phyloP scores from a whole-genome alignment of 2,888 invertebrate species.

The Zhuqinia jingwanae region DNA sequence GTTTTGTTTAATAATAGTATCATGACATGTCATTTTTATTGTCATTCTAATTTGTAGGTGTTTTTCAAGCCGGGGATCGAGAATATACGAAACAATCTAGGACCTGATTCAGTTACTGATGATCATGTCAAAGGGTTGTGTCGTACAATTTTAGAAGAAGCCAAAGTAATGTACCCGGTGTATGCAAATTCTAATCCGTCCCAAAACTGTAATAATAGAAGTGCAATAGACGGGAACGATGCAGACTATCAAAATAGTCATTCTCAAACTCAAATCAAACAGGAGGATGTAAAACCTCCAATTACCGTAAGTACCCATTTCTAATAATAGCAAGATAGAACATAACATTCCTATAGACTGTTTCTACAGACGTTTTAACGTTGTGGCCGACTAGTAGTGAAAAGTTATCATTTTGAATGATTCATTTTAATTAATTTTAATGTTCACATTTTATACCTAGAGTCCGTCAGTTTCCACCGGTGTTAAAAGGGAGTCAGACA shows the following conservation, averaged over 20 bases:
- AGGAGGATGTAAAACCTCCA: constrained; percentile 78
- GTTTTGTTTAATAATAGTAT: too few relatives aligned
- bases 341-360: too few relatives aligned
- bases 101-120: constrained; percentile 88
- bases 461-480: constrained; percentile 82
- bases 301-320: constrained; percentile 73
- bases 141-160: constrained; percentile 90
- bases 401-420: too few relatives aligned
- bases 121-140: constrained; percentile 88
- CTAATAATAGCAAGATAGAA: too few relatives aligned
- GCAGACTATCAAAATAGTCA: constrained; percentile 78
- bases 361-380: too few relatives aligned
- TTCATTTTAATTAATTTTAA: neutral
- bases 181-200: constrained; percentile 75
- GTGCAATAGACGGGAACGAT: constrained; percentile 78
- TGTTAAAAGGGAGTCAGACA: constrained; percentile 86
- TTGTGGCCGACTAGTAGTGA: too few relatives aligned
- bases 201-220: constrained; percentile 79
- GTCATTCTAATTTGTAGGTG: constrained; percentile 83
- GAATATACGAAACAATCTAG: constrained; percentile 89
- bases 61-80: constrained; percentile 90
- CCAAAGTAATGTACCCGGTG: constrained; percentile 86
- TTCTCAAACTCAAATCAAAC: constrained; percentile 71
- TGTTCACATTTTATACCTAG: constrained; percentile 80
- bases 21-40: too few relatives aligned